Evolutionary conservation across 2,113 vertebrate genomes (phyloP).

Genomic region (Brienomyrus brachyistius): DNA sequence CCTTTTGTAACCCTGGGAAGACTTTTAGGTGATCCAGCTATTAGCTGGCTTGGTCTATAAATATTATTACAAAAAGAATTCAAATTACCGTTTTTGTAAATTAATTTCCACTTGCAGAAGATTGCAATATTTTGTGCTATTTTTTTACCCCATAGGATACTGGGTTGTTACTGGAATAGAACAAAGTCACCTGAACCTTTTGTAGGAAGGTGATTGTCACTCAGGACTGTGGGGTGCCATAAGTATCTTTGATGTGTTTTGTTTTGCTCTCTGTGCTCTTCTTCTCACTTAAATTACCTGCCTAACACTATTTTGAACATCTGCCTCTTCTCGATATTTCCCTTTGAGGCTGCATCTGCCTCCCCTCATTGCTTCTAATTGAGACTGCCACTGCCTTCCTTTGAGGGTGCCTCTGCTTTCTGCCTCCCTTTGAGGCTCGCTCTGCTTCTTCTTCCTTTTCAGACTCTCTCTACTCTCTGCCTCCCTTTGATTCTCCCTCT

Average conservation of each 20-base stretch:
- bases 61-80: not conserved
- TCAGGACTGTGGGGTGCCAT: not conserved
- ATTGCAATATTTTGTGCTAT: not conserved
- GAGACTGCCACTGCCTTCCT: not conserved
- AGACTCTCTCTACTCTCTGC: not conserved
- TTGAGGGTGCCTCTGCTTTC: not conserved
- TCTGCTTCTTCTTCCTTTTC: not conserved
- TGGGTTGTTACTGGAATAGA: not conserved
- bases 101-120: not conserved
- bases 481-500: not conserved
- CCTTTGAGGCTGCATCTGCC: not conserved
- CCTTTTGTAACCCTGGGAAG: not conserved
- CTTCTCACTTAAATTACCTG: not conserved
- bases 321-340: not conserved
- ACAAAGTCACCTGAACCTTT: not conserved
- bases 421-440: not conserved
- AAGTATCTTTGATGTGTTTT: not conserved
- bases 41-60: not conserved
- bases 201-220: not conserved
- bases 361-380: not conserved
- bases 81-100: not conserved
- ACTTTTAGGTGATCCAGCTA: not conserved
- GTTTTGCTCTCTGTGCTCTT: not conserved
- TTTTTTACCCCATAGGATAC: not conserved
- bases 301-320: not conserved